Evolutionary conservation across 2,888 invertebrate species (phyloP).

Genomic region (Cryptus viduatorius): DNA sequence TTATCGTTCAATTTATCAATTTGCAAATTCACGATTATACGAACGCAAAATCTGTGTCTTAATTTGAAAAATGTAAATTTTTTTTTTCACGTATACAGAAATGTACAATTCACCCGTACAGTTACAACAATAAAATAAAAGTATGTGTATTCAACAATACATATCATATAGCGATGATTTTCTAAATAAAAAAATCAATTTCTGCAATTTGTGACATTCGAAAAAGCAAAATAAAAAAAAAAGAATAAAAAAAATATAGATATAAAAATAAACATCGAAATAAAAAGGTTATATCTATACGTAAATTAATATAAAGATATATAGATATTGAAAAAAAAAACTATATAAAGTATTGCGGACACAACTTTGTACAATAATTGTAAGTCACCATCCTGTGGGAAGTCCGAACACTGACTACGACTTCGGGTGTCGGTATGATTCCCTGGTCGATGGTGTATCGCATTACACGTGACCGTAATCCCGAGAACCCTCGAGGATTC

Average conservation of each 20-base stretch:
- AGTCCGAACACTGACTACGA: slow-evolving; percentile 15
- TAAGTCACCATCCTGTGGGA: slow-evolving; percentile 7
- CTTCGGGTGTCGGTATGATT: slow-evolving; percentile 73
- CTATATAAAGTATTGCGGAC: background rate
- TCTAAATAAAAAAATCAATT: too few relatives aligned
- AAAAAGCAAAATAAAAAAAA: too few relatives aligned
- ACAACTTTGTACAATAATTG: background rate
- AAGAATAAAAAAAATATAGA: too few relatives aligned
- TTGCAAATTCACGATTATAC: background rate
- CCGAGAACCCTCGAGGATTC: slow-evolving; percentile 62
- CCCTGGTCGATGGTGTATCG: slow-evolving; percentile 84
- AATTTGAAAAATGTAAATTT: too few relatives aligned
- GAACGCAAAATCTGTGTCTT: background rate
- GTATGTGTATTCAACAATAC: too few relatives aligned
- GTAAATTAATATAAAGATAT: background rate
- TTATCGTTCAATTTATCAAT: background rate
- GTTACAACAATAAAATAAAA: too few relatives aligned
- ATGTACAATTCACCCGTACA: too few relatives aligned
- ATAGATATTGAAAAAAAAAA: background rate
- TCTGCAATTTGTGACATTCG: too few relatives aligned
- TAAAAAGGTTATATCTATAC: too few relatives aligned
- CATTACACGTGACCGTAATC: slow-evolving; percentile 83
- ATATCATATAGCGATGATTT: too few relatives aligned
- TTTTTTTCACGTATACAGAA: too few relatives aligned
- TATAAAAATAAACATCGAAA: too few relatives aligned